Evolutionary conservation across 2,797 vertebrate genomes (phyloP).

Genomic region (Hylomyscus alleni): DNA sequence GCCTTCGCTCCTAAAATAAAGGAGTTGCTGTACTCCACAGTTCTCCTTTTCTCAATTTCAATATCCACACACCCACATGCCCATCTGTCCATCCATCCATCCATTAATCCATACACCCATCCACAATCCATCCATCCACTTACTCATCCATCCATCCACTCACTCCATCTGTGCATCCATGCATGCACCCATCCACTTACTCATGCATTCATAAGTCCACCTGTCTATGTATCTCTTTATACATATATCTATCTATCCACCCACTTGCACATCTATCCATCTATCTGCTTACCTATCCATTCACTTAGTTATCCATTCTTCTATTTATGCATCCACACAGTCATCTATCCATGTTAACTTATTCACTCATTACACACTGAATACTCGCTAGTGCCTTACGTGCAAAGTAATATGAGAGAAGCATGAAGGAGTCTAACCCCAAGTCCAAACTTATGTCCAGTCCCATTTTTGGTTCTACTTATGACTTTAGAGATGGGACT

Average conservation of each 20-base stretch:
- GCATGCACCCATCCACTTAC: too few species aligned
- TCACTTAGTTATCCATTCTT: not conserved
- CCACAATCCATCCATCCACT: rapidly evolving
- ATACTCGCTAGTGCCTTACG: not conserved
- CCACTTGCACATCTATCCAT: not conserved
- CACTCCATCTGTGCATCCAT: not conserved
- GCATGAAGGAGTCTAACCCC: not conserved
- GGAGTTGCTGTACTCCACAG: not conserved
- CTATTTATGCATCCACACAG: not conserved
- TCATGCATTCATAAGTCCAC: not conserved
- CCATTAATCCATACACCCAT: not conserved
- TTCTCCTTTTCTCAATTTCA: not conserved
- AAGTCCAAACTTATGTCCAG: not conserved
- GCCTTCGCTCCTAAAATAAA: not conserved
- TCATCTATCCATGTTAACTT: too few species aligned
- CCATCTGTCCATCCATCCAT: not conserved
- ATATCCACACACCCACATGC: not conserved
- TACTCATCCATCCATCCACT: not conserved
- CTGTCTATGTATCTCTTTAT: too few species aligned
- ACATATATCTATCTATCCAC: not conserved
- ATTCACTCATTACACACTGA: not conserved
- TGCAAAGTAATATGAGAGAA: not conserved
- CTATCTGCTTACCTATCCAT: not conserved
- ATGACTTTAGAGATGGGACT: not conserved
- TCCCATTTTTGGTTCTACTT: not conserved